These are phyloP conservation scores for Oppia nitens DNA, from an alignment of 1,140 invertebrate genomes.

Conservation along the genomic window DNA sequence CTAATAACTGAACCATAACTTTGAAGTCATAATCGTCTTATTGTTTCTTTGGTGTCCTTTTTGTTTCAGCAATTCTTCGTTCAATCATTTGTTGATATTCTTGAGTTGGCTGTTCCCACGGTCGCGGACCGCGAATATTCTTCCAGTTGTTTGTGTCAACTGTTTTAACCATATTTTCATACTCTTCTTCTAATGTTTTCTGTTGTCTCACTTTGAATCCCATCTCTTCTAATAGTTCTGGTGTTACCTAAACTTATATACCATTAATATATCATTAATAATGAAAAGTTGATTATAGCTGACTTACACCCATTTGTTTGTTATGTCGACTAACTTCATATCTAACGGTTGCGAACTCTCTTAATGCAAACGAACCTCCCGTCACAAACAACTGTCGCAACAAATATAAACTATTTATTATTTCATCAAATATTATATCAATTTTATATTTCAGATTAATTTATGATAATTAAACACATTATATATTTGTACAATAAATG, in stretches of 20 bases:
- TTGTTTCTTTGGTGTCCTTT: too few species aligned
- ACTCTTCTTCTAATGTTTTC: constrained; percentile 13
- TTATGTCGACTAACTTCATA: constrained; percentile 11
- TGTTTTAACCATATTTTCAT: not conserved
- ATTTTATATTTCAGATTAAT: too few species aligned
- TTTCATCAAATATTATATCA: too few species aligned
- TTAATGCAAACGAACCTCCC: constrained; percentile 12
- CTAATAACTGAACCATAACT: too few species aligned
- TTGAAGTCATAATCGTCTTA: too few species aligned
- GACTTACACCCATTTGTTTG: constrained; percentile 5
- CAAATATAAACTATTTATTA: constrained; percentile 1
- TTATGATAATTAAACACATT: too few species aligned
- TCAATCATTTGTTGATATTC: constrained; percentile 13
- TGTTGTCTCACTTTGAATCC: not conserved
- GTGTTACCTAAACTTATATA: not conserved
- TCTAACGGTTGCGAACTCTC: constrained; percentile 7
- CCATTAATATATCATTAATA: not conserved
- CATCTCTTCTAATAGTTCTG: not conserved
- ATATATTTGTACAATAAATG: too few species aligned
- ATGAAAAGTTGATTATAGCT: not conserved
- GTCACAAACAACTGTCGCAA: constrained; percentile 7
- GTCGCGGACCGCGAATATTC: constrained; percentile 15
- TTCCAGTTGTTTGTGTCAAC: constrained; percentile 13
- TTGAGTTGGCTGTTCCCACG: constrained; percentile 13
- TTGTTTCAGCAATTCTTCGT: not conserved